Conservation (phyloP, 2,113 vertebrate species). For the Hyaena hyaena region DNA sequence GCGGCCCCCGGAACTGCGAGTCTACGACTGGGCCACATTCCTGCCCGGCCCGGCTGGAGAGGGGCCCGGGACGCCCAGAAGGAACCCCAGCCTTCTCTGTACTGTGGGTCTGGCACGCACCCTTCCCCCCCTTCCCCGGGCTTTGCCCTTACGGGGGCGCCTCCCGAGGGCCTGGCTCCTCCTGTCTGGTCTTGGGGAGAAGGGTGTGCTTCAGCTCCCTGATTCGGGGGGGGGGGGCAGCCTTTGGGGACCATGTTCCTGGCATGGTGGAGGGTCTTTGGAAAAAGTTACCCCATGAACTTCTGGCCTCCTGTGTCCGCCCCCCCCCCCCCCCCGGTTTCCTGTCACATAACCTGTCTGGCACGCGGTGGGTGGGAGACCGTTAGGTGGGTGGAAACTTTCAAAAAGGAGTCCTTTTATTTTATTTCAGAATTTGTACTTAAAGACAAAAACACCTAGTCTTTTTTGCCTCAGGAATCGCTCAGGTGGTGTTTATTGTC, state of each 20-base stretch:
- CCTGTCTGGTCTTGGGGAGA: conserved; percentile 75
- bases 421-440: neutral
- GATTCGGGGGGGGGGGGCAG: neutral
- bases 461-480: neutral
- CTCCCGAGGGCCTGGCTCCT: conserved; percentile 84
- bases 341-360: neutral
- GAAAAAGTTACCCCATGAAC: neutral
- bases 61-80: neutral
- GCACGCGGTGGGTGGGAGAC: neutral
- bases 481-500: neutral
- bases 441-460: neutral
- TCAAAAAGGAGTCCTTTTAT: neutral
- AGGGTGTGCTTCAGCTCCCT: conserved; percentile 43
- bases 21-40: conserved; percentile 30
- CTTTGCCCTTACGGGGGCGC: neutral
- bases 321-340: no score
- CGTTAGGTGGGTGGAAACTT: conserved; percentile 18
- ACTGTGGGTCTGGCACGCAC: neutral
- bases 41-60: neutral
- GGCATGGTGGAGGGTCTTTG: no score
- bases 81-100: neutral
- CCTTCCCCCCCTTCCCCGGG: no score
- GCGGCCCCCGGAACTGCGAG: conserved; percentile 52
- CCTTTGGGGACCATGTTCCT: neutral
- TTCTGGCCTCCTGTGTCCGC: neutral